Percentiles rank a stretch among this genome's conserved stretches.
Conservation (phyloP, 2,888 invertebrate species). For the Volucella inflata region DNA sequence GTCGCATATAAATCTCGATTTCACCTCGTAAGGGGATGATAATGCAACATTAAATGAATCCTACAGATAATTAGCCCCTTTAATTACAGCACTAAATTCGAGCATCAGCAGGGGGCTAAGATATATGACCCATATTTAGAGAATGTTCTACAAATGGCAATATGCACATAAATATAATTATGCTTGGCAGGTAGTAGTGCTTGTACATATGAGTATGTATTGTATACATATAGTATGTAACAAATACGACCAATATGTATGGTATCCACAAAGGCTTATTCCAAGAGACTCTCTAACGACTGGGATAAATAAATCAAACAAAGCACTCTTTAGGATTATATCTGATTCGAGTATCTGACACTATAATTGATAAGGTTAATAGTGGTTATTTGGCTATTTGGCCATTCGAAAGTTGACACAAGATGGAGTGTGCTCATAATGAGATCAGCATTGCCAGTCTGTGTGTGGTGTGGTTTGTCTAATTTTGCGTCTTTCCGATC, state of each 20-base stretch:
- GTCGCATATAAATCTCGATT: conserved; percentile 69
- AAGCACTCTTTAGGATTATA: conserved; percentile 35
- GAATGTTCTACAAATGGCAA: conserved; percentile 74
- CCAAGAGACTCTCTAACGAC: conserved; percentile 9
- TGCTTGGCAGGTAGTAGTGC: conserved; percentile 65
- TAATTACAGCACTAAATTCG: conserved; percentile 73
- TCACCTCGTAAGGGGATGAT: conserved; percentile 65
- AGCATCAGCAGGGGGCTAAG: conserved; percentile 63
- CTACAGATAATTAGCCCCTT: conserved; percentile 70
- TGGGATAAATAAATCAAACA: conserved; percentile 57
- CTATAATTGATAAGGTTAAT: conserved; percentile 26
- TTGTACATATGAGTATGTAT: too few species aligned
- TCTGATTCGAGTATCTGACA: conserved; percentile 45
- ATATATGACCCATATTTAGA: conserved; percentile 73
- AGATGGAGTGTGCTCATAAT: not conserved
- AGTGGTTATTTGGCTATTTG: not conserved
- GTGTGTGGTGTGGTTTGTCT: not conserved
- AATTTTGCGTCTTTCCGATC: conserved; percentile 24
- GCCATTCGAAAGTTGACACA: conserved; percentile 16
- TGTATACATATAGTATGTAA: too few species aligned
- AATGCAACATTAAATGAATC: conserved; percentile 73
- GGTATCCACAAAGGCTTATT: conserved; percentile 44
- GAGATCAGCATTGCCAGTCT: conserved; percentile 31
- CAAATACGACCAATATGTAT: too few species aligned
- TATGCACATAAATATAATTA: conserved; percentile 74